These are phyloP conservation scores for Pyrrhia umbra DNA, from an alignment of 2,888 invertebrate genomes.

Conservation along the genomic window DNA sequence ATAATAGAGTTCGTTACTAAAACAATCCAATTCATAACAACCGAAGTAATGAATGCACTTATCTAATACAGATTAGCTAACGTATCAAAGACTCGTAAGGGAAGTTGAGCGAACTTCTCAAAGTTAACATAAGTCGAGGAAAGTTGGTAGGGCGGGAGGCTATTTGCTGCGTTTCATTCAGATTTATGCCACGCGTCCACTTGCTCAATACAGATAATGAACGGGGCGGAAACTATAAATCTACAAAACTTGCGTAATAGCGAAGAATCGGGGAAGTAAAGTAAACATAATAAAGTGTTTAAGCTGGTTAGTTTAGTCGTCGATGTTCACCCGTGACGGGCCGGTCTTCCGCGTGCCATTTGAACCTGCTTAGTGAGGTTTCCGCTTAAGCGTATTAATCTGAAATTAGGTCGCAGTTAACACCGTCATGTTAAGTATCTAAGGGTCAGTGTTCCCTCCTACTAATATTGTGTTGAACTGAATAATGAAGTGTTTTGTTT, in stretches of 20 bases:
- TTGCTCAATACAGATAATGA: slow-evolving; percentile 88
- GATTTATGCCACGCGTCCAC: slow-evolving; percentile 86
- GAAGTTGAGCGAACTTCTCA: slow-evolving; percentile 71
- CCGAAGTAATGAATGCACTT: slow-evolving; percentile 56
- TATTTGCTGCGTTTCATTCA: slow-evolving; percentile 86
- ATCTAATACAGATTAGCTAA: slow-evolving; percentile 61
- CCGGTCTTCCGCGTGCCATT: slow-evolving; percentile 82
- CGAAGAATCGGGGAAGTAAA: slow-evolving; percentile 81
- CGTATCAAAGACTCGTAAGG: slow-evolving; percentile 62
- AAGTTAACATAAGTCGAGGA: slow-evolving; percentile 71
- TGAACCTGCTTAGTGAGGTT: slow-evolving; percentile 89
- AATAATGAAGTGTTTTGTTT: slow-evolving; percentile 7
- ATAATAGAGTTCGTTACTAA: slow-evolving; percentile 31
- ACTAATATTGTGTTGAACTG: slow-evolving; percentile 32
- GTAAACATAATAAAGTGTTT: slow-evolving; percentile 80
- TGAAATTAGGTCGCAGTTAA: slow-evolving; percentile 89
- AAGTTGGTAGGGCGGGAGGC: slow-evolving; percentile 76
- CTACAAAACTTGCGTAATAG: slow-evolving; percentile 87
- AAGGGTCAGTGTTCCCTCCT: slow-evolving; percentile 82
- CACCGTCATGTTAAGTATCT: slow-evolving; percentile 80
- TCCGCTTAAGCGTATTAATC: slow-evolving; percentile 90
- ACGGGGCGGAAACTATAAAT: slow-evolving; percentile 90
- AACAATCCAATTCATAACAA: slow-evolving; percentile 38
- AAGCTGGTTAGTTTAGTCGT: slow-evolving; percentile 73
- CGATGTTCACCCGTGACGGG: slow-evolving; percentile 65